Evolutionary conservation across 2,113 vertebrate genomes (phyloP).

Genomic region (Eonycteris spelaea): DNA sequence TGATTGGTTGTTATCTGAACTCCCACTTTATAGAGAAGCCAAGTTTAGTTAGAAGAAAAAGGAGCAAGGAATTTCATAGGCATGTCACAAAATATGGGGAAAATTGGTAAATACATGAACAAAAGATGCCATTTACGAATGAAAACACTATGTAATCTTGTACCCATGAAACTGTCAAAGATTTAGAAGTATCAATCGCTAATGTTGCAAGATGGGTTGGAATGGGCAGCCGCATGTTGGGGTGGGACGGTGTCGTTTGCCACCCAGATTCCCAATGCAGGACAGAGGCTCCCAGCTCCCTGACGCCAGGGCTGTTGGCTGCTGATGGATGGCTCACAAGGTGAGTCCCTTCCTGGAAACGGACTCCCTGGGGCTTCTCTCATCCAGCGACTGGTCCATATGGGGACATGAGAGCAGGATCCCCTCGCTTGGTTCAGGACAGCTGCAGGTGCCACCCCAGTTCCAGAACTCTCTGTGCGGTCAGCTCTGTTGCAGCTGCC

Average conservation of each 20-base stretch:
- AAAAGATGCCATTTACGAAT: neutral
- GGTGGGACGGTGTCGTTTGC: fast-evolving
- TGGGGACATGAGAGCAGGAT: fast-evolving
- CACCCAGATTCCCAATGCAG: neutral
- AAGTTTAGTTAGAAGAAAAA: neutral
- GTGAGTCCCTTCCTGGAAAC: neutral
- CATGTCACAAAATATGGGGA: neutral
- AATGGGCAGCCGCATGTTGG: fast-evolving
- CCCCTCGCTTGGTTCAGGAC: neutral
- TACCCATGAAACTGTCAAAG: neutral
- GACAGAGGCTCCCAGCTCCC: fast-evolving
- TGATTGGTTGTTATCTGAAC: neutral
- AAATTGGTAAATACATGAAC: neutral
- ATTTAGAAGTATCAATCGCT: neutral
- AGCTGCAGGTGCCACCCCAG: fast-evolving
- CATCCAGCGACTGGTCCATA: fast-evolving
- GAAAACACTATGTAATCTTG: neutral
- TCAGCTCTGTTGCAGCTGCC: too few species aligned
- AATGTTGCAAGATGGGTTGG: too few species aligned
- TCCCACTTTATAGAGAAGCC: neutral
- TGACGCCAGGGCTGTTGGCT: neutral
- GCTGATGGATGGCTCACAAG: neutral
- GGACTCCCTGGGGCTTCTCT: neutral
- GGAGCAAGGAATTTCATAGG: neutral
- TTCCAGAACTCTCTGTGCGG: neutral